Base-by-base conservation (phyloP, 2,797 vertebrate genomes). In the Ceyx erithaca region DNA sequence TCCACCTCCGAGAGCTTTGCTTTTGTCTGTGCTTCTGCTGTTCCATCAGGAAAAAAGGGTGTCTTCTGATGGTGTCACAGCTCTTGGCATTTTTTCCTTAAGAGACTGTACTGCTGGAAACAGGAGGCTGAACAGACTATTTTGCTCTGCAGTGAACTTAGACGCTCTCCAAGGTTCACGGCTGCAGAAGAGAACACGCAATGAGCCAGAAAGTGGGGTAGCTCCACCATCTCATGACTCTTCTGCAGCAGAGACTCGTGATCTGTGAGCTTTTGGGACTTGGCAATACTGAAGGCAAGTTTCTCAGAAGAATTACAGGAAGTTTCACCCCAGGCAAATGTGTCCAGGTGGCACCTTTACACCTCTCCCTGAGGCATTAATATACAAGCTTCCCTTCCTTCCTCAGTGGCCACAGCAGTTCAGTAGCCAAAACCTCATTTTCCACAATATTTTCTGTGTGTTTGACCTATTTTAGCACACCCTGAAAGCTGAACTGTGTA, bases 101-200 rank as follows among this genome's bases (percentile, higher is more conserved):
- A 33, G 51, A 83, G 46, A 57, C 11, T 40, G 12, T 54, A 25
- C 19, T 62, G 17, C 61, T 49, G 71, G 71, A 70, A 90, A 40
- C 35, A 80, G 55, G 43, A 87, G 22, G 35, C 46, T 85, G 76
- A 87, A 78, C 30, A 78, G 61, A 68, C 31, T 80, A 87, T 54
- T 55, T 49, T 69, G 31, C 62, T 83, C 33, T 66, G 46, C 69
- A 69, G 55, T 75, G 62, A 90, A 85, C 59, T 52, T 31, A 23
- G 35, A 55, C 46, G 30, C 54, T 80, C 64, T 89, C 71, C 61
- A 67, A 0, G 6, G 83, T 80, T 92, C 78, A 62, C 3, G 3
- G 80, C 31, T 81, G 57, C 87, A 90, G 63, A 81, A 87, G 85
- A 87, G 81, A 92, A 80, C 30, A 51, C 3, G 35, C 79, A 93